phyloP scores from a whole-genome alignment of 2,113 vertebrate genomes.

The Riparia riparia region DNA sequence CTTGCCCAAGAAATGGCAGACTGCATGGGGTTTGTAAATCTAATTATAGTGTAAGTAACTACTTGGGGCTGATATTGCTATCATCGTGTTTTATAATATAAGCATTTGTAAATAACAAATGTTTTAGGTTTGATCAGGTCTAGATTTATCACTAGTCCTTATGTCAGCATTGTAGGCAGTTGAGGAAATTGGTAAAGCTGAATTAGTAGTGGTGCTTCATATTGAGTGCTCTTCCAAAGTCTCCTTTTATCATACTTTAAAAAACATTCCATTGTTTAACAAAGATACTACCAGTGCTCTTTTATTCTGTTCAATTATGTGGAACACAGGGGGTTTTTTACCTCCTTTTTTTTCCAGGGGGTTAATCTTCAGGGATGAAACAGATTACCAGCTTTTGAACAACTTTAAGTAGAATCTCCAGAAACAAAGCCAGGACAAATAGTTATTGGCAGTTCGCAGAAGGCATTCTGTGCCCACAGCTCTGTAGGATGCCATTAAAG shows the following conservation, averaged over 20 bases:
- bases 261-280: slow-evolving; percentile 73
- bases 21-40: slow-evolving; percentile 26
- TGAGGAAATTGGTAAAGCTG: slow-evolving; percentile 21
- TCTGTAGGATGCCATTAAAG: slow-evolving; percentile 75
- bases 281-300: slow-evolving; percentile 59
- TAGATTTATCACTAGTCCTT: slow-evolving; percentile 23
- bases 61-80: not conserved
- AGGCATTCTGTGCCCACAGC: slow-evolving; percentile 73
- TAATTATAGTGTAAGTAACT: slow-evolving; percentile 11
- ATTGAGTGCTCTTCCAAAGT: slow-evolving; percentile 53
- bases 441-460: slow-evolving; percentile 80
- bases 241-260: slow-evolving; percentile 67
- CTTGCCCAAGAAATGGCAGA: not conserved
- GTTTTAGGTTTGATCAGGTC: not conserved
- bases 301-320: slow-evolving; percentile 74
- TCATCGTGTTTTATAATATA: slow-evolving; percentile 26
- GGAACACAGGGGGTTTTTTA: slow-evolving; percentile 3
- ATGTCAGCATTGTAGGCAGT: not conserved
- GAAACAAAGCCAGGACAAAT: slow-evolving; percentile 84
- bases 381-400: slow-evolving; percentile 83
- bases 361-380: slow-evolving; percentile 80
- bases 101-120: not conserved
- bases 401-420: slow-evolving; percentile 77
- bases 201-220: slow-evolving; percentile 44
- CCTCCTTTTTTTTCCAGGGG: slow-evolving; percentile 5